Base-by-base conservation (phyloP, 2,888 invertebrate genomes). In the Phengaris alcon region DNA sequence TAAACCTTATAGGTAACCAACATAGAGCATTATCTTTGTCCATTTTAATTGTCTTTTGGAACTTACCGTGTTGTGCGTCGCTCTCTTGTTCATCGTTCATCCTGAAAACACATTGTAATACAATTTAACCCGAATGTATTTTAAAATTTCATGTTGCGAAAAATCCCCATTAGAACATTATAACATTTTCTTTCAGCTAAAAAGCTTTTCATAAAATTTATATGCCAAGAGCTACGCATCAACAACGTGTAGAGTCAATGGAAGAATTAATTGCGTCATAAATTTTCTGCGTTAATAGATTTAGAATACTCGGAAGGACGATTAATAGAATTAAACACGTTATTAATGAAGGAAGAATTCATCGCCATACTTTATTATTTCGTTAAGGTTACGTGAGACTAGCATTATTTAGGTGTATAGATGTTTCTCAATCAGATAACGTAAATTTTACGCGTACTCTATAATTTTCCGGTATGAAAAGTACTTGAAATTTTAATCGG, bases 81-180 rank as follows among this genome's bases (percentile, higher is more conserved):
- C 15, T 57, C 15, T 55, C 7, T 54, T 54, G 35, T 35, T 35
- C 35, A 35, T 4, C 57, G 15, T 15, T 57, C n/a, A n/a, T n/a
- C 3, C 57, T 57, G 15, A n/a, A 9, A 9, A 57, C 57, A 15
- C 57, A 57, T 57, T 57, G 15, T 57, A 15, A 57, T 57, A n/a
- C 57, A 57, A 57, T 57, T 57, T 9, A 57, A 57, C 57, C 57
- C 57, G n/a, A 57, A 15, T 15, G 15, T 15, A 57, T 57, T 57
- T 57, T 57, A 57, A 57, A 57, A 15, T 57, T 57, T 57, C 3
- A 57, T 57, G 57, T 57, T 15, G 15, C 57, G 57, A 57, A 57
- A 57, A 57, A 57, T 57, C 57, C 69, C 15, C 51, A 70, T 70
- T 51, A 51, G 69, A 70, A 70, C 5, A n/a, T 70, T 51, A 70